A percentile compares a stretch with the other conserved stretches of the same genome.
These are phyloP conservation scores for Torymus tubicola DNA, from an alignment of 2,888 invertebrate genomes.

Conservation along the genomic window DNA sequence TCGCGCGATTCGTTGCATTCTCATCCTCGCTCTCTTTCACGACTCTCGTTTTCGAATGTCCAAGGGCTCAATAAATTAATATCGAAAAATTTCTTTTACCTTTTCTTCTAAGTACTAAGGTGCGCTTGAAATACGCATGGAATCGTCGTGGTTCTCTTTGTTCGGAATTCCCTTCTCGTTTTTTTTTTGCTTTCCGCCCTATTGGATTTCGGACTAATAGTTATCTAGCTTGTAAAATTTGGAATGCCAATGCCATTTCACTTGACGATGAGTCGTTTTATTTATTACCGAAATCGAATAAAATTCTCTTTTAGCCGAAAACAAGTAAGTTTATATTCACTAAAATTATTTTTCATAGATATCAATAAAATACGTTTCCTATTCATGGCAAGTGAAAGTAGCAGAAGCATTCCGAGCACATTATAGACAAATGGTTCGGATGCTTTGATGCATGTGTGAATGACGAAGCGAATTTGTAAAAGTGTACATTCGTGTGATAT, in stretches of 20 bases:
- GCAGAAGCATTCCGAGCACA: constrained; percentile 38
- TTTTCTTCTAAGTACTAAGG: constrained; percentile 73
- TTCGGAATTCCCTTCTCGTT: constrained; percentile 42
- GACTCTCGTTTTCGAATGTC: constrained; percentile 57
- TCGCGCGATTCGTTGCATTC: constrained; percentile 20
- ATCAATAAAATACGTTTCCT: too few species aligned
- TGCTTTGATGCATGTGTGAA: constrained; percentile 20
- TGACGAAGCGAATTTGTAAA: constrained; percentile 50
- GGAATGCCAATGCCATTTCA: constrained; percentile 34
- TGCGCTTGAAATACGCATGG: constrained; percentile 45
- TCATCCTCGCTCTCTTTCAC: constrained; percentile 43
- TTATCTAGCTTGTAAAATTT: constrained; percentile 29
- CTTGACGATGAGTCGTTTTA: not conserved
- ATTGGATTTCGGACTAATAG: constrained; percentile 37
- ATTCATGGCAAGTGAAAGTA: constrained; percentile 28
- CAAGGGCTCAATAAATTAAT: constrained; percentile 73
- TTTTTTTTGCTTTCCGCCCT: constrained; percentile 19
- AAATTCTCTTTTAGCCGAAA: too few species aligned
- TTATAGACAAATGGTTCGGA: constrained; percentile 36
- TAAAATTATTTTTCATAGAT: too few species aligned
- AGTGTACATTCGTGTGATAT: constrained; percentile 54
- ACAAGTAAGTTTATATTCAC: too few species aligned
- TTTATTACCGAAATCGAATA: not conserved
- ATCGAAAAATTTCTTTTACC: constrained; percentile 65
- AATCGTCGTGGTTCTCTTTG: constrained; percentile 57